These are phyloP conservation scores for Antheraea pernyi DNA, from an alignment of 1,140 invertebrate genomes.

Conservation along the genomic window DNA sequence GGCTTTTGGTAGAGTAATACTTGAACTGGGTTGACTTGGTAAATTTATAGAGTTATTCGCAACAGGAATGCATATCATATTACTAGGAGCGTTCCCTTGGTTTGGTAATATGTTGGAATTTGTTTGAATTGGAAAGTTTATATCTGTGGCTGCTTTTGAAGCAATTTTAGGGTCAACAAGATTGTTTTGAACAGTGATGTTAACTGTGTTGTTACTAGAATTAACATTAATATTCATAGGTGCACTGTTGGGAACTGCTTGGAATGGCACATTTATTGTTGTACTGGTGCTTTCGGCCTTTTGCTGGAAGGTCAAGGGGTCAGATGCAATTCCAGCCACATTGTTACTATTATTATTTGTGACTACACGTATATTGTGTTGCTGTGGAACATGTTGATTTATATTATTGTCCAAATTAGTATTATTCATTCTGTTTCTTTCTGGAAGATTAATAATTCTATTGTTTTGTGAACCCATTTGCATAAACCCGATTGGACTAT, in stretches of 20 bases:
- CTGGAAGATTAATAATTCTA: constrained; percentile 71
- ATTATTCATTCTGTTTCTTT: constrained; percentile 65
- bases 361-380: constrained; percentile 71
- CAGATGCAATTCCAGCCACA: constrained; percentile 49
- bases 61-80: constrained; percentile 69
- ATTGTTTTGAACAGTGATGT: constrained; percentile 74
- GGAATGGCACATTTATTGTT: constrained; percentile 73
- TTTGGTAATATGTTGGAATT: constrained; percentile 61
- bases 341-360: constrained; percentile 63
- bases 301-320: constrained; percentile 64
- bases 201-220: constrained; percentile 74
- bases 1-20: constrained; percentile 81
- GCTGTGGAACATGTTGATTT: constrained; percentile 64
- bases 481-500: constrained; percentile 72
- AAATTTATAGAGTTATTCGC: constrained; percentile 70
- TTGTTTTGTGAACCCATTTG: constrained; percentile 73
- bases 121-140: constrained; percentile 66
- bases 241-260: constrained; percentile 72
- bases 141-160: constrained; percentile 64
- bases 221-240: constrained; percentile 76
- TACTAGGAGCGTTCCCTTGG: constrained; percentile 53
- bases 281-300: constrained; percentile 61
- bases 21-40: constrained; percentile 73
- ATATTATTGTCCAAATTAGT: constrained; percentile 58
- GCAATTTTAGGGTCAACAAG: constrained; percentile 73